A percentile compares a stretch with the other conserved stretches of the same genome.
Evolutionary conservation across 2,797 vertebrate genomes (phyloP).

Genomic region (Tragopan temminckii): DNA sequence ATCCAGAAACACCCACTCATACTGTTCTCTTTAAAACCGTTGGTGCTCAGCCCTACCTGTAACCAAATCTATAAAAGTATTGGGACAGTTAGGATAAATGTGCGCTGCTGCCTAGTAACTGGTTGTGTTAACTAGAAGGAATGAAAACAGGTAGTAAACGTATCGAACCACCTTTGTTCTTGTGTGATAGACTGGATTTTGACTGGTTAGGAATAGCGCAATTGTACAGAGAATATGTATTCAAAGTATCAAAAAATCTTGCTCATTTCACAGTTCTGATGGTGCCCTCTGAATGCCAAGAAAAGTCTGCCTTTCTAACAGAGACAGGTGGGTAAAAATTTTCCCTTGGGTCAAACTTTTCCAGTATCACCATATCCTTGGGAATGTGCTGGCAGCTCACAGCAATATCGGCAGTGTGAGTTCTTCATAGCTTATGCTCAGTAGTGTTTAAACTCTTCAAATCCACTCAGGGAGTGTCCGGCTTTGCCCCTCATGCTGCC

Average conservation of each 20-base stretch:
- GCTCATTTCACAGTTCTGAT: not conserved
- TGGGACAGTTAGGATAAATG: not conserved
- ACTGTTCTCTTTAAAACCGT: not conserved
- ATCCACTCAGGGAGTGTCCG: constrained; percentile 6
- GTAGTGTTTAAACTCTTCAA: not conserved
- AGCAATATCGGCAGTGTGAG: not conserved
- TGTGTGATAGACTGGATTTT: not conserved
- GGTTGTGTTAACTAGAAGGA: not conserved
- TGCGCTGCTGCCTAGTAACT: not conserved
- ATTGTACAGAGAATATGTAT: not conserved
- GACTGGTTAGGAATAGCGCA: not conserved
- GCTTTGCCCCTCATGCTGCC: not conserved
- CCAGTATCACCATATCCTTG: not conserved
- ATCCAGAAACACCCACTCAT: not conserved
- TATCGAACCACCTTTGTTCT: not conserved
- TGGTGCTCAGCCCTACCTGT: not conserved
- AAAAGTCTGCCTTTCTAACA: not conserved
- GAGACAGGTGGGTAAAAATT: not conserved
- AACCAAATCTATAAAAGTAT: not conserved
- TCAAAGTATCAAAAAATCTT: not conserved
- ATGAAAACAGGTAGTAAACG: not conserved
- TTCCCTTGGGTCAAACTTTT: not conserved
- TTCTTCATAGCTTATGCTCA: not conserved
- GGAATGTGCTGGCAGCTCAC: not conserved
- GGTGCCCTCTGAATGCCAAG: not conserved